Conservation (phyloP, 2,113 vertebrate genomes). For the Ceratotherium simum region DNA sequence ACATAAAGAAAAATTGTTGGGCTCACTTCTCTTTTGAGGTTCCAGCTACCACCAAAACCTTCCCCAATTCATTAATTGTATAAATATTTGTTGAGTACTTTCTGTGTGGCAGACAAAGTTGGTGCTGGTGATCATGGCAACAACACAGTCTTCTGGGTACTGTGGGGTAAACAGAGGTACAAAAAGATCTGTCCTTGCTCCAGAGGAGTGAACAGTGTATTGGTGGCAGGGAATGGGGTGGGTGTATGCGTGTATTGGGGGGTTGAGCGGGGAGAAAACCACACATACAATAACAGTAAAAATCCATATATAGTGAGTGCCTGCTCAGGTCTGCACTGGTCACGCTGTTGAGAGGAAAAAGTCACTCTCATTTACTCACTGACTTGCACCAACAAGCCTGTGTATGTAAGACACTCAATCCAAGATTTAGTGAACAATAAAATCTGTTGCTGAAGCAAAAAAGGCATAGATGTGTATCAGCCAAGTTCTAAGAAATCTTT, state of each 20-base stretch:
- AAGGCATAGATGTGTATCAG: background rate
- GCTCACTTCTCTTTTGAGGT: background rate
- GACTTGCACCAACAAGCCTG: background rate
- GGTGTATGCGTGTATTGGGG: background rate
- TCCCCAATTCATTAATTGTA: background rate
- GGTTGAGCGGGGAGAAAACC: background rate
- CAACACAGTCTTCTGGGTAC: background rate
- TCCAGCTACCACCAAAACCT: background rate
- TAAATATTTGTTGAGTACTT: background rate
- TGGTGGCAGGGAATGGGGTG: background rate
- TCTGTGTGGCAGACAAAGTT: background rate
- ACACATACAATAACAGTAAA: background rate
- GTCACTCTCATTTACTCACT: background rate
- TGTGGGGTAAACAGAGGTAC: background rate
- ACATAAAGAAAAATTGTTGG: background rate
- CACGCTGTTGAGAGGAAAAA: background rate
- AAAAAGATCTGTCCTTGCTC: background rate
- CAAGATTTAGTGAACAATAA: constrained; percentile 30
- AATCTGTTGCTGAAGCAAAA: constrained; percentile 17
- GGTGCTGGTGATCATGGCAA: background rate
- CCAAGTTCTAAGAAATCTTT: constrained; percentile 14
- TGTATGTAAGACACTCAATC: background rate
- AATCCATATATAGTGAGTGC: background rate
- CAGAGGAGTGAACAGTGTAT: background rate
- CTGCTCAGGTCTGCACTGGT: background rate